Percentiles rank a stretch among this genome's conserved stretches.
phyloP scores from a whole-genome alignment of 2,113 vertebrate species.

The Paedocypris sp. region DNA sequence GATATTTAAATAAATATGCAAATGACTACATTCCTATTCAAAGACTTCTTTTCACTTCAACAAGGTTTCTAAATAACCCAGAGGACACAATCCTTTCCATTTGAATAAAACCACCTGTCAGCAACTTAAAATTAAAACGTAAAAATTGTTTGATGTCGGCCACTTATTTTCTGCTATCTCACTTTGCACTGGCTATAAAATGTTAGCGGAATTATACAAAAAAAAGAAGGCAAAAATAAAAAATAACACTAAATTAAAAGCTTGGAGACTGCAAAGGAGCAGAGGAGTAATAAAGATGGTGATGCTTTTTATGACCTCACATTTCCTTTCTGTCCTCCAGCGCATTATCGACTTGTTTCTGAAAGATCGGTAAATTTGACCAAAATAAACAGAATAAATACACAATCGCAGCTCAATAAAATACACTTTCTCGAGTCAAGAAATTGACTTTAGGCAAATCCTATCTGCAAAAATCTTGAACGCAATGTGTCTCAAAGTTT shows the following conservation, averaged over 20 bases:
- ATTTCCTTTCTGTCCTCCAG: slow-evolving; percentile 24
- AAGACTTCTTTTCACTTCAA: slow-evolving; percentile 48
- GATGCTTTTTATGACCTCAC: background rate
- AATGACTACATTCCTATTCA: slow-evolving; percentile 55
- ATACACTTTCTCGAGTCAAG: slow-evolving; percentile 22
- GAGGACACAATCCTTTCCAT: slow-evolving; percentile 32
- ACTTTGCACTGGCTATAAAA: too few species aligned
- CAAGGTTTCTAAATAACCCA: slow-evolving; percentile 53
- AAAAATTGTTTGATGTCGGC: slow-evolving; percentile 37
- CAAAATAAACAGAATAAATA: slow-evolving; percentile 33
- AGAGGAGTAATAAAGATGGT: slow-evolving; percentile 19
- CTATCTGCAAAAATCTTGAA: too few species aligned
- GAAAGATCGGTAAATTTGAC: background rate
- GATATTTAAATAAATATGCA: slow-evolving; percentile 62
- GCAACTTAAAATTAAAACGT: slow-evolving; percentile 38
- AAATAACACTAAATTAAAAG: too few species aligned
- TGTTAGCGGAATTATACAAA: slow-evolving; percentile 28
- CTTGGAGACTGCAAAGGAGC: background rate
- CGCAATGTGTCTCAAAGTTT: too few species aligned
- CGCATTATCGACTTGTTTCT: slow-evolving; percentile 19
- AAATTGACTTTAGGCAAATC: too few species aligned
- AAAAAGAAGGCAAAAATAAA: background rate
- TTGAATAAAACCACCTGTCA: slow-evolving; percentile 52
- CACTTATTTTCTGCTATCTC: background rate
- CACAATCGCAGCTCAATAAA: slow-evolving; percentile 21